Conservation (phyloP, 2,888 invertebrate species). For the Resseliella maxima region DNA sequence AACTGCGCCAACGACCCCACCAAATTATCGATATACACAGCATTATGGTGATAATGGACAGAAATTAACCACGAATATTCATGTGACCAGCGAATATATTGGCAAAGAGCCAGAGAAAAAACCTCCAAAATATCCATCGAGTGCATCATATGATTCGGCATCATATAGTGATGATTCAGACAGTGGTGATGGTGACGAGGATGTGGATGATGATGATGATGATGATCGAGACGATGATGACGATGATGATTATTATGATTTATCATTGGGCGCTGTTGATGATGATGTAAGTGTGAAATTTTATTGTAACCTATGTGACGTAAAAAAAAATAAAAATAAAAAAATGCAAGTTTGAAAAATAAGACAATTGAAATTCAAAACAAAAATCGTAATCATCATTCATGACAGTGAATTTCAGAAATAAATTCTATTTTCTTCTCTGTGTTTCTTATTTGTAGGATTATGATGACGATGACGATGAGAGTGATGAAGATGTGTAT, state of each 20-base stretch:
- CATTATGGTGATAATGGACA: slow-evolving; percentile 57
- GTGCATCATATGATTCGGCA: not conserved
- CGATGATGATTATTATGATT: slow-evolving; percentile 59
- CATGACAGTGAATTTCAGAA: not conserved
- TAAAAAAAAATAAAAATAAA: too few relatives aligned
- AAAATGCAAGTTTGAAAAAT: not conserved
- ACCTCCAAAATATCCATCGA: not conserved
- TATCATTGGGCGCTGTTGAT: slow-evolving; percentile 41
- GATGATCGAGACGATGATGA: slow-evolving; percentile 59
- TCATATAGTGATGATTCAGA: slow-evolving; percentile 57
- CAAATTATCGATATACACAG: slow-evolving; percentile 42
- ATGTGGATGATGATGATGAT: slow-evolving; percentile 60
- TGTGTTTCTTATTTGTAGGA: slow-evolving; percentile 58
- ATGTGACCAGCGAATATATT: slow-evolving; percentile 60
- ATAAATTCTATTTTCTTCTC: not conserved
- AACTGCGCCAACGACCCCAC: not conserved
- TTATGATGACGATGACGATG: slow-evolving; percentile 58
- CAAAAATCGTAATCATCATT: too few relatives aligned
- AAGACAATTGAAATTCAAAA: too few relatives aligned
- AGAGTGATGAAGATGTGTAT: slow-evolving; percentile 54
- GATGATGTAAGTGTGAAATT: slow-evolving; percentile 26
- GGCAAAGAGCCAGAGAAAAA: not conserved
- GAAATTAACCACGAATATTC: slow-evolving; percentile 59
- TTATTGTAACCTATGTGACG: too few relatives aligned
- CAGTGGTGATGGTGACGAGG: slow-evolving; percentile 56